Evolutionary conservation across 2,113 vertebrate genomes (phyloP), one percentile per base, ranked within the genome.

Genomic region (Numida meleagris): DNA sequence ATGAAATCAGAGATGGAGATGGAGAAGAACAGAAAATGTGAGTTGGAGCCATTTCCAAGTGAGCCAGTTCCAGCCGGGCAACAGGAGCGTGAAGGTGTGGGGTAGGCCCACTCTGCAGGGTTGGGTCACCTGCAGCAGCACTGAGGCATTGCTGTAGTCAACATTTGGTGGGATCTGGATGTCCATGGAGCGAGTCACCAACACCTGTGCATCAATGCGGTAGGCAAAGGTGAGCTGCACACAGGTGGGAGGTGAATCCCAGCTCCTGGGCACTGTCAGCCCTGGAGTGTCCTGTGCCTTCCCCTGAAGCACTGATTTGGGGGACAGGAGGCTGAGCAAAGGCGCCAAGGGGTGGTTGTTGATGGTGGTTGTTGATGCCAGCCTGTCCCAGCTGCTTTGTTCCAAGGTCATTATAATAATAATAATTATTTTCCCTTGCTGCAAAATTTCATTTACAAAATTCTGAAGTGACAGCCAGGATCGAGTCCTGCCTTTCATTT

Each of bases 401-500:
- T 42, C 34, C 12, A 70, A 90, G 71, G 76, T 77, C 63, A n/a
- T 77, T 51, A 42, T 40, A 79, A 14, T 45, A 61, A 12, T 40
- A 13, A 27, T 90, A 83, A 42, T 74, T 65, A 17, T 9, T 46
- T 50, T 16, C 13, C 25, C 21, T 5, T 57, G 63, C 82, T 71
- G 46, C 0, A 3, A 82, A 61, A 89, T 94, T 92, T 81, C 19
- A 80, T 81, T 83, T 90, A 74, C 62, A 79, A 93, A 82, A 89
- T n/a, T 36, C 43, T 95, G 63, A 91, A 91, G 71, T 73, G 68
- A 84, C 80, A 92, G 77, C 78, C 72, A 4, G 53, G 83, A 92
- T 92, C 68, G 62, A 93, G 82, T 71, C 87, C 71, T 96, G 95
- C 80, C 81, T 97, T 97, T 97, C 85, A 94, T 86, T 93, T 95